Evolutionary conservation across 2,888 invertebrate species (phyloP), one percentile per base, ranked within the genome.

Genomic region (Dorcus hopei): DNA sequence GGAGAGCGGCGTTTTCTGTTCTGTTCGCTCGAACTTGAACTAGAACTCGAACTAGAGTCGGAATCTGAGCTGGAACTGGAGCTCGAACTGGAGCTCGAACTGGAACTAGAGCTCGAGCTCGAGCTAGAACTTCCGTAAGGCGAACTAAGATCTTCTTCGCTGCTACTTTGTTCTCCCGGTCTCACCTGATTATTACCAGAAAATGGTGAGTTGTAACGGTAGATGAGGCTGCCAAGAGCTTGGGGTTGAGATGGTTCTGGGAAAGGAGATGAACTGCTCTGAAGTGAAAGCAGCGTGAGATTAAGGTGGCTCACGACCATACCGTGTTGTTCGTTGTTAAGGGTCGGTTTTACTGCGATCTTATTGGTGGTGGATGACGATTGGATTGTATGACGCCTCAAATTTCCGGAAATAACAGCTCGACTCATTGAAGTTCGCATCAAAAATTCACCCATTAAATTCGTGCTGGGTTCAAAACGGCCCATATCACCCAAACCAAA

Each of bases 311-410:
- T 87, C 65, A 80, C 78, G 14, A 88, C 86, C 73, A 85, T 81
- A 54, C 87, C 87, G 66, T 85, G 83, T 65, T 86, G 81, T 45
- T 82, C 75, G 42, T 51, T 61, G 67, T 82, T 81, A 58, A 85
- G 71, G 58, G 81, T 81, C 8, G 87, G 86, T 60, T 82, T 84
- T 5, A 86, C 78, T 42, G 82, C 73, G 57, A 89, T 83, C 57
- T 82, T 82, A 76, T 85, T 85, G 11, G 82, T 83, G 38, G 87
- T 85, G 66, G 83, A 82, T 8, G 87, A 79, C 53, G 87, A 85
- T 74, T 87, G 87, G 62, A 90, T 85, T 40, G 83, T 83, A 68
- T 84, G 87, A 50, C 81, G 78, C 58, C 83, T 81, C 4, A 81
- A 72, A 50, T 71, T 75, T 57, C 85, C 85, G 11, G 81, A 78